phyloP scores from a whole-genome alignment of 2,113 vertebrate species.

The Tragelaphus scriptus region DNA sequence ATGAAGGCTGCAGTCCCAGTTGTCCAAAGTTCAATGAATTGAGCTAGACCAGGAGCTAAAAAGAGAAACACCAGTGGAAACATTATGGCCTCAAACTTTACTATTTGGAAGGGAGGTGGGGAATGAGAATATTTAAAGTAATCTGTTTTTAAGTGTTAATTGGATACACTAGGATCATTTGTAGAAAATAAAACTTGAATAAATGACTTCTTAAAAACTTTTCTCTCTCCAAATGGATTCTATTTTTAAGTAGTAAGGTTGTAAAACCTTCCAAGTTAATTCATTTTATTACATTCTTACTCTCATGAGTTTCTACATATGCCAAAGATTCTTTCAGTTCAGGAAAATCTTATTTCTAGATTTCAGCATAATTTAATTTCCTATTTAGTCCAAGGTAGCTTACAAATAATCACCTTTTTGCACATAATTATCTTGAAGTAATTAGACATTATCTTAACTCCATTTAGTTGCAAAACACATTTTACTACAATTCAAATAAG shows the following conservation, averaged over 20 bases:
- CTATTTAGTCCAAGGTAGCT: neutral
- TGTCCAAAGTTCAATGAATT: constrained; percentile 81
- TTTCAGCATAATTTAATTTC: constrained; percentile 32
- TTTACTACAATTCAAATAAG: constrained; percentile 26
- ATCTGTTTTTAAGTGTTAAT: constrained; percentile 69
- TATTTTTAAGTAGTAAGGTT: neutral
- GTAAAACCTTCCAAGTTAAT: constrained; percentile 17
- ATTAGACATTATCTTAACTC: constrained; percentile 1
- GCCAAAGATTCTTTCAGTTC: neutral
- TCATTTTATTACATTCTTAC: constrained; percentile 24
- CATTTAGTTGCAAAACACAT: constrained; percentile 37
- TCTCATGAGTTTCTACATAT: neutral
- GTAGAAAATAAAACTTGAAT: constrained; percentile 46
- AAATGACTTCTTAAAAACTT: neutral
- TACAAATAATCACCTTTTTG: constrained; percentile 11
- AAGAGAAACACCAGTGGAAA: constrained; percentile 60
- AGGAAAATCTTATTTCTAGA: constrained; percentile 16
- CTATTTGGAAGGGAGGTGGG: constrained; percentile 15
- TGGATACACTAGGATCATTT: constrained; percentile 20
- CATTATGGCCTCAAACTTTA: constrained; percentile 44
- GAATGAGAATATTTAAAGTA: constrained; percentile 57
- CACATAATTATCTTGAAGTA: neutral
- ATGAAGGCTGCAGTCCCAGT: constrained; percentile 65
- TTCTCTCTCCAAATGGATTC: neutral
- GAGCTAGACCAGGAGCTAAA: constrained; percentile 69